Conservation (phyloP, 2,888 invertebrate genomes). For the Nomada fabriciana region DNA sequence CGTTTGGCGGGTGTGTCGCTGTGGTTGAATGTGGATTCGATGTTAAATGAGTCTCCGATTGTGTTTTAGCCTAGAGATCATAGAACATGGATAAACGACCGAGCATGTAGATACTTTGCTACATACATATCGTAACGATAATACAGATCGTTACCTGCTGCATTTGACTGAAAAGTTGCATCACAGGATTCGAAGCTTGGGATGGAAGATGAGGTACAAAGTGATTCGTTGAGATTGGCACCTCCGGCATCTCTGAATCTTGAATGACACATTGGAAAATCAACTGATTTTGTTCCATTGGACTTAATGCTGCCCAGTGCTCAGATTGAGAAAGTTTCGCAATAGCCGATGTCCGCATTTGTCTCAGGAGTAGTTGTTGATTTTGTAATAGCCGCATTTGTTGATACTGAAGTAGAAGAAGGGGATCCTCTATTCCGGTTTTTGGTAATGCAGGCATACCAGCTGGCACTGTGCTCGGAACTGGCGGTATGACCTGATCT, state of each 20-base stretch:
- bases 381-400: conserved; percentile 84
- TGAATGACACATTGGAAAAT: conserved; percentile 85
- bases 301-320: conserved; percentile 85
- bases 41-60: conserved; percentile 76
- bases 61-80: conserved; percentile 74
- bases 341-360: conserved; percentile 78
- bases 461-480: conserved; percentile 76
- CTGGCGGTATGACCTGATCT: conserved; percentile 75
- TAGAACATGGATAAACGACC: too few relatives aligned
- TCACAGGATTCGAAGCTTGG: conserved; percentile 85
- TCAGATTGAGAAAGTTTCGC: conserved; percentile 84
- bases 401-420: conserved; percentile 79
- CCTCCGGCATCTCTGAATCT: conserved; percentile 81
- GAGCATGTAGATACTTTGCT: neutral
- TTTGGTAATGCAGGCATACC: conserved; percentile 78
- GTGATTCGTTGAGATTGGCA: conserved; percentile 77
- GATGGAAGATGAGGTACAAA: conserved; percentile 83
- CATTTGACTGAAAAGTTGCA: conserved; percentile 86
- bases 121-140: neutral
- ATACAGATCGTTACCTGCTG: conserved; percentile 82
- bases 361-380: conserved; percentile 83
- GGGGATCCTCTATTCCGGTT: conserved; percentile 75
- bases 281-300: conserved; percentile 86
- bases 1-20: conserved; percentile 73
- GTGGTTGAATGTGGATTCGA: conserved; percentile 76